Percentiles rank a stretch among this genome's conserved stretches.
phyloP scores from a whole-genome alignment of 2,888 invertebrate species.

The Pandemis cinnamomeana region DNA sequence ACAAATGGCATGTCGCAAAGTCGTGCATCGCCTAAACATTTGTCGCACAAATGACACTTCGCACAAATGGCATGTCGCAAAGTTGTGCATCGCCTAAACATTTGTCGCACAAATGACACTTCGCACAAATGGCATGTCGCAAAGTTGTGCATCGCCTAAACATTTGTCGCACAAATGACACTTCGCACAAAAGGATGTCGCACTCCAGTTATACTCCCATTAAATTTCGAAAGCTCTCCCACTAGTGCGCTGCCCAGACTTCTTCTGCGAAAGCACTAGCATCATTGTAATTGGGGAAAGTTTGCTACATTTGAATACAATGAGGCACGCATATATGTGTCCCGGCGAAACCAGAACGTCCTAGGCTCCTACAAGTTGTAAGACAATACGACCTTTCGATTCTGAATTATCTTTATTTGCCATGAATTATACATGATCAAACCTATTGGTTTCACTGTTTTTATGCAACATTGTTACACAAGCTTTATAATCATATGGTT shows the following conservation, averaged over 20 bases:
- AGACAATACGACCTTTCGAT: constrained; percentile 13
- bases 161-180: no score
- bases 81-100: no score
- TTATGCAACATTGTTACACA: constrained; percentile 67
- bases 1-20: no score
- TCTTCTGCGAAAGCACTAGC: constrained; percentile 66
- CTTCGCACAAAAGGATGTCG: no score
- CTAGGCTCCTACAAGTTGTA: constrained; percentile 15
- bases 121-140: no score
- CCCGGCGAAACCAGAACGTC: constrained; percentile 15
- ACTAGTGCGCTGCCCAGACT: constrained; percentile 59
- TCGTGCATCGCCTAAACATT: no score
- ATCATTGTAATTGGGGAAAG: constrained; percentile 79
- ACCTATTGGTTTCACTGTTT: constrained; percentile 57
- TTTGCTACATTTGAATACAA: constrained; percentile 80
- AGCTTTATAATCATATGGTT: constrained; percentile 63
- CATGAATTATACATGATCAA: constrained; percentile 76
- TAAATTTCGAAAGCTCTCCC: constrained; percentile 55
- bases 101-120: no score
- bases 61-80: no score
- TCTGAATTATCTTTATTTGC: constrained; percentile 46
- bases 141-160: no score
- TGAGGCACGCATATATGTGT: constrained; percentile 60
- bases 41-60: no score
- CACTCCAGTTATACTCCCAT: no score